These are phyloP conservation scores for Leptinotarsa defecta DNA, from an alignment of 1,140 invertebrate genomes.

Conservation along the genomic window DNA sequence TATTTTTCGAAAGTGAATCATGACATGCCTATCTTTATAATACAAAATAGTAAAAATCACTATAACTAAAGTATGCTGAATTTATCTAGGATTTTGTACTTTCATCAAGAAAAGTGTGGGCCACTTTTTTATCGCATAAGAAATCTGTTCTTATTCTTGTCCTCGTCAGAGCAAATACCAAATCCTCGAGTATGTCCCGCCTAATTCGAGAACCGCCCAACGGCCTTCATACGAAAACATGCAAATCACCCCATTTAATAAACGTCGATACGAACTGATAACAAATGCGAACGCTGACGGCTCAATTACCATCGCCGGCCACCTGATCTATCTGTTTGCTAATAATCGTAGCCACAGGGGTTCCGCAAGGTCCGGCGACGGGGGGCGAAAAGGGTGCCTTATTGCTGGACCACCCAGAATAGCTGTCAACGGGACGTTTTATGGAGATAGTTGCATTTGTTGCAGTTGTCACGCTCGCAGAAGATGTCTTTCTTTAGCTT, in stretches of 20 bases:
- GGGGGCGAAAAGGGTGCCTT: not conserved
- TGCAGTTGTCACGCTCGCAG: constrained; percentile 7
- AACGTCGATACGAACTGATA: not conserved
- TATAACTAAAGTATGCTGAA: no score
- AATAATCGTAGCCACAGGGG: constrained; percentile 14
- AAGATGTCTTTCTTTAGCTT: not conserved
- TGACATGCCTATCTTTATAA: no score
- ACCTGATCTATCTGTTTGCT: constrained; percentile 17
- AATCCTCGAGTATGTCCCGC: no score
- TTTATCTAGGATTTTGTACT: no score
- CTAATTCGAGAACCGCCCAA: no score
- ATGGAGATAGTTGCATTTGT: constrained; percentile 14
- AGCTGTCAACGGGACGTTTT: constrained; percentile 4
- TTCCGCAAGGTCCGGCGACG: constrained; percentile 9
- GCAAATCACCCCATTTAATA: constrained; percentile 23
- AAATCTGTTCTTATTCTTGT: no score
- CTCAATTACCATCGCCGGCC: constrained; percentile 16
- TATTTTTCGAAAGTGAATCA: no score
- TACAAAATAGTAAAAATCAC: no score
- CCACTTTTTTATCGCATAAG: no score
- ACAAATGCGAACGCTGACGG: constrained; percentile 15
- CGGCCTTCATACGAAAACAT: constrained; percentile 4
- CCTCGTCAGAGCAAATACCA: no score
- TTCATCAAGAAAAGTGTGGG: no score
- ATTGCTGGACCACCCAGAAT: constrained; percentile 18